A percentile compares a stretch with the other conserved stretches of the same genome.
Conservation (phyloP, 2,113 vertebrate genomes). For the Rhynchomys soricoides region DNA sequence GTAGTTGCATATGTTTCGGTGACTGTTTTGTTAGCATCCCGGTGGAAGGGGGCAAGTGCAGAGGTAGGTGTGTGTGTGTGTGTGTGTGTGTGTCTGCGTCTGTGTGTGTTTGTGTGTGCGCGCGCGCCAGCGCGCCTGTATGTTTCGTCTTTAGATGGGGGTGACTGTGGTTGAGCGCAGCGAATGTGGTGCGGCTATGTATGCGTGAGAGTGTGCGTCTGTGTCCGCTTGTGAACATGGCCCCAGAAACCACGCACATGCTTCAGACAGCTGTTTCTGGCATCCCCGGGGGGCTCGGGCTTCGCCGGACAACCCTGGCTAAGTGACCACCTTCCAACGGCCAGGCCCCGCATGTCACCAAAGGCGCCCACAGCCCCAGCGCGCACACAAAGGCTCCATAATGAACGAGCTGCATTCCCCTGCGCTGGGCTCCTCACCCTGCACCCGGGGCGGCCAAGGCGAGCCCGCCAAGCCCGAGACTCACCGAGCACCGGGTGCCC, state of each 20-base stretch:
- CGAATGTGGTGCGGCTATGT: conserved; percentile 53
- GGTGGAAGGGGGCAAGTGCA: conserved; percentile 25
- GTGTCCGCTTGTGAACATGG: conserved; percentile 69
- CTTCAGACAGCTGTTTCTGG: conserved; percentile 74
- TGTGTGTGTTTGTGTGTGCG: not conserved
- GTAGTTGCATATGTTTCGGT: conserved; percentile 26
- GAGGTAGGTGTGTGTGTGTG: not conserved
- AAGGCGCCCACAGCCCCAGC: conserved; percentile 61
- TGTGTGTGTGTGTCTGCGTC: not conserved
- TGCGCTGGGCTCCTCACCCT: conserved; percentile 33
- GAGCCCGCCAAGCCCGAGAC: conserved; percentile 59
- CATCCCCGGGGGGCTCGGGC: conserved; percentile 20
- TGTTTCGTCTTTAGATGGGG: conserved; percentile 60
- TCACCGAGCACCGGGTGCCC: not conserved
- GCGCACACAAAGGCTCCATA: conserved; percentile 77
- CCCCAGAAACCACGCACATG: conserved; percentile 72
- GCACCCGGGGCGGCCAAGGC: conserved; percentile 25
- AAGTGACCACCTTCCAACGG: conserved; percentile 63
- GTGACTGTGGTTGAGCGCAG: conserved; percentile 47
- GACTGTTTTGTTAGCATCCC: conserved; percentile 58
- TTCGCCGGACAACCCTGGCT: conserved; percentile 40
- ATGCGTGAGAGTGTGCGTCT: conserved; percentile 46
- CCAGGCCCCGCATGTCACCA: conserved; percentile 65
- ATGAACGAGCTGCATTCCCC: conserved; percentile 64
- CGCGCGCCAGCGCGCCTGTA: not conserved